These are phyloP conservation scores for Galendromus occidentalis DNA, from an alignment of 1,140 invertebrate species.

Conservation along the genomic window DNA sequence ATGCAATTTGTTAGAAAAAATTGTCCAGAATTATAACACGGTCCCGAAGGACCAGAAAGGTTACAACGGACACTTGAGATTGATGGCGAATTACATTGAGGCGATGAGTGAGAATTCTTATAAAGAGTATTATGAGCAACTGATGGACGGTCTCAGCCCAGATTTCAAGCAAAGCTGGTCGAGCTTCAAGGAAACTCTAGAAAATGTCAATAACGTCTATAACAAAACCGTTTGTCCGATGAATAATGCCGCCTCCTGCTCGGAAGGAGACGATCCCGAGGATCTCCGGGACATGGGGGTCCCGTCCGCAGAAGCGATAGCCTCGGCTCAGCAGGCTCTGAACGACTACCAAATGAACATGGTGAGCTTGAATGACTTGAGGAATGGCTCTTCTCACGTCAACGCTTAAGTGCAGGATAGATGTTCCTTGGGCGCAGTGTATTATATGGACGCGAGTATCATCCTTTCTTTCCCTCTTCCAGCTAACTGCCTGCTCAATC, in stretches of 20 bases:
- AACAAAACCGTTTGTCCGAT: not conserved
- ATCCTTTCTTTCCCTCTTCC: not conserved
- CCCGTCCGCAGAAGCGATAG: not conserved
- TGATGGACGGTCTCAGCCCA: constrained; percentile 5
- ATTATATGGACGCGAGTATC: too few species aligned
- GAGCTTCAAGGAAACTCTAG: not conserved
- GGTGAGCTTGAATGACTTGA: not conserved
- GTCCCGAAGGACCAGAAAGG: not conserved
- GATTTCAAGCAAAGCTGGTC: not conserved
- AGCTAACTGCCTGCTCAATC: not conserved
- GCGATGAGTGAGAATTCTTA: not conserved
- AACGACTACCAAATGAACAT: constrained; percentile 3
- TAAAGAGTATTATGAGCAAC: not conserved
- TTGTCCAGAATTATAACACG: not conserved
- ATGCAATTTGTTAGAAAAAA: not conserved
- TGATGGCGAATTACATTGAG: constrained; percentile 3
- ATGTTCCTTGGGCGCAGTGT: too few species aligned
- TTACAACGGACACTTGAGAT: not conserved
- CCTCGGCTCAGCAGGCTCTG: constrained; percentile 7
- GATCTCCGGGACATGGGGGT: constrained; percentile 2
- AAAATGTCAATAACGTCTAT: not conserved
- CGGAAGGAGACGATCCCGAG: not conserved
- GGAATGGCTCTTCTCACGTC: too few species aligned
- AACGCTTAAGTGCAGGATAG: too few species aligned
- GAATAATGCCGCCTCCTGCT: not conserved